Conservation (phyloP, 2,113 vertebrate genomes). For the Uria lomvia region DNA sequence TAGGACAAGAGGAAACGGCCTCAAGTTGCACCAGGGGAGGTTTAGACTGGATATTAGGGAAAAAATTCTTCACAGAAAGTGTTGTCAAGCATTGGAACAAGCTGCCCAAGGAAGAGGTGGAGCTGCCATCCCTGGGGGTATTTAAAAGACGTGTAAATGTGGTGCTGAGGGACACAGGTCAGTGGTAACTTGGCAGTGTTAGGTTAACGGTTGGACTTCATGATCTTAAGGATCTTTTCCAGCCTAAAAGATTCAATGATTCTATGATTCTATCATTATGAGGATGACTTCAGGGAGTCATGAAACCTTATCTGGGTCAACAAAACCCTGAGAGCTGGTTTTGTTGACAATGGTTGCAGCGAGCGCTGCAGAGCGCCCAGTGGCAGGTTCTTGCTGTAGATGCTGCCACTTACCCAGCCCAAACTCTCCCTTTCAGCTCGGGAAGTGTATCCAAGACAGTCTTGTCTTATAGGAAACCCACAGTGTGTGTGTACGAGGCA, state of each 20-base stretch:
- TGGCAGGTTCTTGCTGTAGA: background rate
- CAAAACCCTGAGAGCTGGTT: background rate
- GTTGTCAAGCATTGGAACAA: background rate
- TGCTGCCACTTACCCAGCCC: background rate
- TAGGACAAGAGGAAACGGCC: too few relatives aligned
- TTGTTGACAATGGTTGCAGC: accelerated
- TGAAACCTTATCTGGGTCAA: background rate
- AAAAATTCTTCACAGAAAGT: background rate
- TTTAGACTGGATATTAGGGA: background rate
- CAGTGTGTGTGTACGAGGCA: accelerated
- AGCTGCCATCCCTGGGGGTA: background rate
- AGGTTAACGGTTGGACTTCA: background rate
- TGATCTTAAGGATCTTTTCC: background rate
- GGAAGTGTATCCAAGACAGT: background rate
- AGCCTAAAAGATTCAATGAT: background rate
- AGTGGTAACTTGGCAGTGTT: background rate
- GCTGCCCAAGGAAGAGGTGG: background rate
- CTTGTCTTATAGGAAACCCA: background rate
- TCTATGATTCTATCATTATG: background rate
- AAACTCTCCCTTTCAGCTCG: background rate
- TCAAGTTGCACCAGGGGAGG: background rate
- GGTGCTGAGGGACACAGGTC: background rate
- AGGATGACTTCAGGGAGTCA: background rate
- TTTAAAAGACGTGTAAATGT: background rate
- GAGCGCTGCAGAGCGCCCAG: background rate